Base-by-base conservation (phyloP, 2,113 vertebrate genomes). In the Paramisgurnus dabryanus region DNA sequence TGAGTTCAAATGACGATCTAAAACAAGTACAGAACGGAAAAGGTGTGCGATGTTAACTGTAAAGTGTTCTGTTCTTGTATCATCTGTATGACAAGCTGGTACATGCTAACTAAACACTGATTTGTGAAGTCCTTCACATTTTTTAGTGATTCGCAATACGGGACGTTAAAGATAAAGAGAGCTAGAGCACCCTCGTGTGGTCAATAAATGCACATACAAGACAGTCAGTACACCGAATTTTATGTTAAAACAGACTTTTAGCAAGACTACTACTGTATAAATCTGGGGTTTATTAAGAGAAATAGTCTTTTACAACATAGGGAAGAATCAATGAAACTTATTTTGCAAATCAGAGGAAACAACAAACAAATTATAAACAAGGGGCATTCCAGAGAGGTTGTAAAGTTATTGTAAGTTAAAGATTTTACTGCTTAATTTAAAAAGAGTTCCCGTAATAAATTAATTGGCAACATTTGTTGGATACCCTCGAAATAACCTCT, bases 151-250 rank as follows among this genome's bases (percentile, higher is more conserved):
- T 6, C 15, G 45, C 10, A 58, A 3, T 45, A 18, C 3, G 4
- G n/a, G 47, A 3, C 49, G 11, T 18, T 11, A 6, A 41, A 77
- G 3, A 12, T 49, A 72, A 72, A 12, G 34, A 55, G 50, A 17
- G 43, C 41, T 22, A 49, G 39, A 57, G 8, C 77, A 47, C 82
- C 82, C 45, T 43, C 82, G 3, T 15, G 77, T 79, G 82, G 15
- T 72, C 11, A 80, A n/a, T 12, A 40, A 9, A 63, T 65, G 76
- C 27, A 67, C 3, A 18, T 61, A 12, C 63, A 41, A 13, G 12
- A 13, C 1, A 34, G 27, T 34, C 27, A 34, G 27, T 34, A 34
- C 22, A 22, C 22, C 22, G 27, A 34, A 1, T 34, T 1, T 34
- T 34, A 34, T 34, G 27, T 34, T 34, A 34, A 34, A 34, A 22